Evolutionary conservation across 23 tunicate genomes (phyloP), one percentile per base, ranked within the genome.

Genomic region (Diplosoma virens): DNA sequence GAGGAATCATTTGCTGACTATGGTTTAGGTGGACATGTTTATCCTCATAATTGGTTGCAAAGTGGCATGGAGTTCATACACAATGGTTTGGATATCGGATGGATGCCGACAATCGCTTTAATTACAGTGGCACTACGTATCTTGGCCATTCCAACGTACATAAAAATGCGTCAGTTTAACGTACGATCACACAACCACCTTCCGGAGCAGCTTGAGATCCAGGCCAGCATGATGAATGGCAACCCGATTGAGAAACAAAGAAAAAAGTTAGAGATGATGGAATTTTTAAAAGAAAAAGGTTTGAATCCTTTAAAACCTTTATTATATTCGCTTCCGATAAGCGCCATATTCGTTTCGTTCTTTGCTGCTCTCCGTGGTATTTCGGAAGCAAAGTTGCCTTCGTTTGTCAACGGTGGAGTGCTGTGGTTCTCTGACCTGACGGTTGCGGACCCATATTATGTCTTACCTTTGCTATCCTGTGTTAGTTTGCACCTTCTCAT

Each of bases 61-160:
- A 88, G 60, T 59, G 21, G 81, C 1, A 33, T 92, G 59, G 90
- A 92, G 25, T 80, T 26, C 48, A 55, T 92, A 22, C 59, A 85
- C 22, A 30, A 47, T 16, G 18, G 28, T 2, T 14, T 80, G 52
- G 92, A 78, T 33, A 32, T 92, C 6, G 68, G 79, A 9, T 92
- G 97, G 97, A 85, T 92, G 3, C 92, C 97, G 0, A 76, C 97
- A 2, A 85, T 92, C 24, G 84, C 84, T 5, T 67, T 82, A 26
- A 56, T 67, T 5, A 81, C 88, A 2, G 68, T 92, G 30, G 58
- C 73, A 33, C 30, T 81, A 2, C 75, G 97, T 23, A 22, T 65
- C 6, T 20, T 85, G 27, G 82, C 84, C 9, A 1, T 92, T 20
- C 92, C 97, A 0, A 65, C 84, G 29, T 79, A 73, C 55, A 67